Evolutionary conservation across 2,113 vertebrate genomes (phyloP).

Genomic region (Gnathochromis pfefferi): DNA sequence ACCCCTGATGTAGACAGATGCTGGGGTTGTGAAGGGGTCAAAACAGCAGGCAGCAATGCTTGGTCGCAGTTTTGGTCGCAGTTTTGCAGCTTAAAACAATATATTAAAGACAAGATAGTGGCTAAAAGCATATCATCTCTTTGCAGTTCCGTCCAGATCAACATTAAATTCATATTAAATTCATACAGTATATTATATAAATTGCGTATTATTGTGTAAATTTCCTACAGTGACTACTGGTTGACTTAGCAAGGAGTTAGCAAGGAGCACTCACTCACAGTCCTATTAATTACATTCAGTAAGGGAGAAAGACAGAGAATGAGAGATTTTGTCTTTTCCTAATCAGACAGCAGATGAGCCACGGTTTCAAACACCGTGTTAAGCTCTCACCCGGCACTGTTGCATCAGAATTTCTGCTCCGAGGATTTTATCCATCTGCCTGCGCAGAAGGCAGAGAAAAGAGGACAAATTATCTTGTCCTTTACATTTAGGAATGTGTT

Average conservation of each 20-base stretch:
- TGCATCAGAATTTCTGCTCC: background rate
- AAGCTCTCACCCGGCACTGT: background rate
- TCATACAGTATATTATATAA: background rate
- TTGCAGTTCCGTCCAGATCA: fast-evolving
- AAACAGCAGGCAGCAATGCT: background rate
- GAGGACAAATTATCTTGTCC: background rate
- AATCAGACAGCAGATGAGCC: background rate
- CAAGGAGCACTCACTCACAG: background rate
- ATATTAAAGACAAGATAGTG: background rate
- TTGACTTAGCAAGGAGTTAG: background rate
- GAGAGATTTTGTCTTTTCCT: background rate
- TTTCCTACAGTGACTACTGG: background rate
- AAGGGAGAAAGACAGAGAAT: background rate
- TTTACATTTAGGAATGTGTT: background rate
- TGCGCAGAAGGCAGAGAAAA: background rate
- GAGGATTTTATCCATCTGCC: background rate
- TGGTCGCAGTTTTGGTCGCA: fast-evolving
- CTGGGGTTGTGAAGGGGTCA: background rate
- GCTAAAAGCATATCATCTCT: background rate
- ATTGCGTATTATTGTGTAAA: background rate
- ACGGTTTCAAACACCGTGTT: background rate
- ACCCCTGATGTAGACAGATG: background rate
- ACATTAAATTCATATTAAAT: background rate
- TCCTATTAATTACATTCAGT: background rate
- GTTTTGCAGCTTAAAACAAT: background rate